Evolutionary conservation across 1,140 invertebrate species (phyloP).

Genomic region (Drosophila erecta): DNA sequence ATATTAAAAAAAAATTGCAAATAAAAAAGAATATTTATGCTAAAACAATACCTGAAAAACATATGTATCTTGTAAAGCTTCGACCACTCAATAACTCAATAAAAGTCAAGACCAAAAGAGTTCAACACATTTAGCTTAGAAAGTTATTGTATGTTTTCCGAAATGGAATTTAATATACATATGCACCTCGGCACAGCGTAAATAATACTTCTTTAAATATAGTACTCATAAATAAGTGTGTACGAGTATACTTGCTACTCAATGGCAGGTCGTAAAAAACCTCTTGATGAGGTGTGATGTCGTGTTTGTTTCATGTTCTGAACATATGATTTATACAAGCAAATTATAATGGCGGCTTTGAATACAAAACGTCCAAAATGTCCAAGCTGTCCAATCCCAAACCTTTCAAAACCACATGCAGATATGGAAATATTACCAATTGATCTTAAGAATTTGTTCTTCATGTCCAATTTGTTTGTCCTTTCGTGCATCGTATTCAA

Average conservation of each 20-base stretch:
- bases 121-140: neutral
- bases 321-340: constrained; percentile 41
- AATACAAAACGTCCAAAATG: constrained; percentile 23
- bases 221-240: constrained; percentile 14
- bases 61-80: neutral
- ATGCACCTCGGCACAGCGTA: neutral
- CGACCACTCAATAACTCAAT: neutral
- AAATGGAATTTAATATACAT: neutral
- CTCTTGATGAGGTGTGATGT: constrained; percentile 41
- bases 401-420: no score
- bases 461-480: no score
- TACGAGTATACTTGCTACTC: constrained; percentile 16
- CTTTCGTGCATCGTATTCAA: no score
- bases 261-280: constrained; percentile 39
- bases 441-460: no score
- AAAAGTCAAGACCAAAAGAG: no score
- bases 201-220: constrained; percentile 6
- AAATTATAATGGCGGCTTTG: constrained; percentile 17
- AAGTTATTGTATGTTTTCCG: no score
- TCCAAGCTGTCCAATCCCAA: no score
- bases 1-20: no score
- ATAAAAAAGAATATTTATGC: neutral
- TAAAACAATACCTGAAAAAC: neutral
- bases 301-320: constrained; percentile 34
- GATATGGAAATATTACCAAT: no score